Percentiles rank a stretch among this genome's conserved stretches.
phyloP scores from a whole-genome alignment of 1,140 invertebrate genomes.

The Macrostomum lignano region DNA sequence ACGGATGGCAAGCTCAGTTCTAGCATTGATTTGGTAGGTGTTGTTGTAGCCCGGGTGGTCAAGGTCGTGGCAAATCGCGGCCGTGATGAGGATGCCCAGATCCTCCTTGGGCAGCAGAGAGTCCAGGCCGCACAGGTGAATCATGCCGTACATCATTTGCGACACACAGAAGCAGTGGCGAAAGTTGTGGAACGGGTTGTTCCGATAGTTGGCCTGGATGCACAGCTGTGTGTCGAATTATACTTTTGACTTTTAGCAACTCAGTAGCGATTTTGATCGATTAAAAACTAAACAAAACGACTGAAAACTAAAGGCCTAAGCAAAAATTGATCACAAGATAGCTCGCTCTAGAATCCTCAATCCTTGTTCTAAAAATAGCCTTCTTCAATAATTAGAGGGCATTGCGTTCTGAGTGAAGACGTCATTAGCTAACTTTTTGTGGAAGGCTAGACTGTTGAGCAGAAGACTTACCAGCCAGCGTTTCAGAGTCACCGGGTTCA shows the following conservation, averaged over 20 bases:
- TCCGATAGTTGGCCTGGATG: conserved; percentile 66
- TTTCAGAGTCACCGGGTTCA: conserved; percentile 27
- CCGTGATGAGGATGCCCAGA: conserved; percentile 45
- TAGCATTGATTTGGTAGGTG: conserved; percentile 40
- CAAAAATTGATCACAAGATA: too few species aligned
- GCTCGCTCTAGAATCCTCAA: too few species aligned
- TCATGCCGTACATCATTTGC: conserved; percentile 46
- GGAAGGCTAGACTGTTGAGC: too few species aligned
- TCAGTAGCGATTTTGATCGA: too few species aligned
- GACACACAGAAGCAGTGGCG: conserved; percentile 60
- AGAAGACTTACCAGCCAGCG: conserved; percentile 23
- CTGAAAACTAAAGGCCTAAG: too few species aligned
- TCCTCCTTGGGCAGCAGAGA: conserved; percentile 42
- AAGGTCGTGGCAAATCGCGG: conserved; percentile 41
- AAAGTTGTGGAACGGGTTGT: conserved; percentile 65
- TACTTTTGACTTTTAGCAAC: too few species aligned
- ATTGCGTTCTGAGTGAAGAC: too few species aligned
- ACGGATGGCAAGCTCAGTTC: conserved; percentile 49
- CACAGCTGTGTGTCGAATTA: too few species aligned
- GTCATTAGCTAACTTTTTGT: too few species aligned
- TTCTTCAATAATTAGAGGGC: too few species aligned
- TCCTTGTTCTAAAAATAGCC: too few species aligned
- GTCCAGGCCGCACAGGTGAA: conserved; percentile 33
- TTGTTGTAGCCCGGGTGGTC: conserved; percentile 31
- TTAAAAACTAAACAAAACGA: too few species aligned